Base-by-base conservation (phyloP, 2,113 vertebrate genomes). In the Tiliqua scincoides region DNA sequence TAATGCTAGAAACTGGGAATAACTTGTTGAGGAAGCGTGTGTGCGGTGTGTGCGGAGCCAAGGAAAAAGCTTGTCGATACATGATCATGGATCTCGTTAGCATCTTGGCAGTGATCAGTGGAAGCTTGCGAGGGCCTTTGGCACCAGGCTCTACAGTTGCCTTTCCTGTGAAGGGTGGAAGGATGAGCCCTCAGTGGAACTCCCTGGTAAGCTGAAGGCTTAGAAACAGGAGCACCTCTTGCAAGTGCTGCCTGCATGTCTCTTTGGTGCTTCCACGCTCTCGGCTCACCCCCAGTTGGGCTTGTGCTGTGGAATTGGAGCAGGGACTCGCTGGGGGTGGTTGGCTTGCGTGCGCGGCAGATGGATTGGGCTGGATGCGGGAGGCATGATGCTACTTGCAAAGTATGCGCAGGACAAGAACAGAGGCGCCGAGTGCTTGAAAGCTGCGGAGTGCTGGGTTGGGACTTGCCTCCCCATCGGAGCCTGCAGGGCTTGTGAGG, bases 401-500 rank as follows among this genome's bases (percentile, higher is more conserved):
- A 98, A 97, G 97, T 97, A 98, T 99, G 98, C 97, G 94, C 95
- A 72, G 97, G 98, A 98, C 99, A 99, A 98, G 99, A 99, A 98
- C 98, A 97, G 98, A 99, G 98, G 98, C 98, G 98, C 99, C 98
- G 97, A 95, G 94, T 88, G 95, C 98, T 98, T 97, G 97, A 97
- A 97, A 97, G 97, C 97, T 95, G 97, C 96, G 95, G 91, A 93
- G 96, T 93, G 95, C 95, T 97, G 95, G 95, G 98, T 98, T 97
- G 95, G 96, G 97, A 98, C 98, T 98, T 98, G 98, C 96, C 97
- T 97, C 92, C 94, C 97, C 97, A 96, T 95, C 96, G 96, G 97
- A 97, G 96, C 98, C 98, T 97, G 97, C 98, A 98, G 98, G 97
- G 88, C 95, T 96, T 96, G 97, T 98, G 97, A 97, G 97, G 96